These are phyloP conservation scores for Pocillopora verrucosa DNA, from an alignment of 64 coral and sea anemone genomes.

Conservation along the genomic window DNA sequence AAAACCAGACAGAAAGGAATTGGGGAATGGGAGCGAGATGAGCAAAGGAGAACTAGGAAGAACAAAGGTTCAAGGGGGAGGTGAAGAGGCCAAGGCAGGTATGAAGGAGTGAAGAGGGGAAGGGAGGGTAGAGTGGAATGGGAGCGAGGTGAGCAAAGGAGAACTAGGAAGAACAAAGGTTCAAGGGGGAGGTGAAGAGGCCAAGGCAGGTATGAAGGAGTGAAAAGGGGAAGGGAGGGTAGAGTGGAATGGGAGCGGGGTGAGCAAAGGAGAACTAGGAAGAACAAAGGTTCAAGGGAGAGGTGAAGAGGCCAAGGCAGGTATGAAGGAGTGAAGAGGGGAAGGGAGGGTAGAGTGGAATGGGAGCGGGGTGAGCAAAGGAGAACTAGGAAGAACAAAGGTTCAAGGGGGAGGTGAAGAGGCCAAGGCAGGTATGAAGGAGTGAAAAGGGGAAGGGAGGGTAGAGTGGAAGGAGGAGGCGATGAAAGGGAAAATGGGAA, in stretches of 20 bases:
- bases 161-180: too few species aligned
- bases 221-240: not conserved
- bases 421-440: too few species aligned
- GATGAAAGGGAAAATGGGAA: not conserved
- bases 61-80: too few species aligned
- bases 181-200: too few species aligned
- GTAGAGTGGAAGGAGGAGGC: not conserved
- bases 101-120: not conserved
- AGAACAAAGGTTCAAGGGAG: too few species aligned
- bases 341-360: not conserved
- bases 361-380: not conserved
- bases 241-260: not conserved
- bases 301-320: too few species aligned
- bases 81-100: too few species aligned
- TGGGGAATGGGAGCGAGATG: not conserved
- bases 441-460: not conserved
- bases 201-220: too few species aligned
- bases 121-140: not conserved
- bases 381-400: too few species aligned
- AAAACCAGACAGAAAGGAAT: not conserved
- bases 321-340: too few species aligned
- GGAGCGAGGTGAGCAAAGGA: not conserved
- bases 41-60: too few species aligned
- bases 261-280: not conserved
- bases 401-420: too few species aligned